These are phyloP conservation scores for Hippocampus guttulatus DNA, from an alignment of 2,113 vertebrate species.

Conservation along the genomic window DNA sequence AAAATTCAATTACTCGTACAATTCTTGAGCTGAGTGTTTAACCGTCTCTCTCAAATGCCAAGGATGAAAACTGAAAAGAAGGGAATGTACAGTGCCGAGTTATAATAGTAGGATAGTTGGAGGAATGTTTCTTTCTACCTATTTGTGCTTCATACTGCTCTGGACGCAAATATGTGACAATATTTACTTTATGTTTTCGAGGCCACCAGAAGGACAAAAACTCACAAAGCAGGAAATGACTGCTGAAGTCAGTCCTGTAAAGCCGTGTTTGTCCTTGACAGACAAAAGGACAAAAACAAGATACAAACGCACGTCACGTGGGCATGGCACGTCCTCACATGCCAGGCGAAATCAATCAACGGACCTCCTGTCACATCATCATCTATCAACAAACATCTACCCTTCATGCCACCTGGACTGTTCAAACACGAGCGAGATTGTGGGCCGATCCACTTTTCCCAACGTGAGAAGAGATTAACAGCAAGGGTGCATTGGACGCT, in stretches of 20 bases:
- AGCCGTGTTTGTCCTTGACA: not conserved
- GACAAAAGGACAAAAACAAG: slow-evolving; percentile 2
- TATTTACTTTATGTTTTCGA: not conserved
- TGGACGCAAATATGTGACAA: not conserved
- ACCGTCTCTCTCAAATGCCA: not conserved
- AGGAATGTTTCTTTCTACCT: not conserved
- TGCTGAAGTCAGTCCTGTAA: not conserved
- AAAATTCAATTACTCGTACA: not conserved
- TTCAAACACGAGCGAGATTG: slow-evolving; percentile 33
- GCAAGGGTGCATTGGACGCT: slow-evolving; percentile 33
- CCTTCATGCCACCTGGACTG: slow-evolving; percentile 30
- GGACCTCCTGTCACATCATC: slow-evolving; percentile 50
- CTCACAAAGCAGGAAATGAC: not conserved
- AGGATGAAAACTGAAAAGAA: not conserved
- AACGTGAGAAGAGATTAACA: slow-evolving; percentile 39
- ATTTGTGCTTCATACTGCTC: not conserved
- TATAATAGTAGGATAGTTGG: not conserved
- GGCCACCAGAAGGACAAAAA: not conserved
- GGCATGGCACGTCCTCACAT: slow-evolving; percentile 47
- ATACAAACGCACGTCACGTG: slow-evolving; percentile 47
- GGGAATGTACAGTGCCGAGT: not conserved
- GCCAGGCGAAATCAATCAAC: slow-evolving; percentile 61
- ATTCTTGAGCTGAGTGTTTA: not conserved
- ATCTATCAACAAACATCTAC: slow-evolving; percentile 49
- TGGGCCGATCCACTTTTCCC: slow-evolving; percentile 42